phyloP scores from a whole-genome alignment of 2,797 vertebrate genomes.

The Nyctibius grandis region DNA sequence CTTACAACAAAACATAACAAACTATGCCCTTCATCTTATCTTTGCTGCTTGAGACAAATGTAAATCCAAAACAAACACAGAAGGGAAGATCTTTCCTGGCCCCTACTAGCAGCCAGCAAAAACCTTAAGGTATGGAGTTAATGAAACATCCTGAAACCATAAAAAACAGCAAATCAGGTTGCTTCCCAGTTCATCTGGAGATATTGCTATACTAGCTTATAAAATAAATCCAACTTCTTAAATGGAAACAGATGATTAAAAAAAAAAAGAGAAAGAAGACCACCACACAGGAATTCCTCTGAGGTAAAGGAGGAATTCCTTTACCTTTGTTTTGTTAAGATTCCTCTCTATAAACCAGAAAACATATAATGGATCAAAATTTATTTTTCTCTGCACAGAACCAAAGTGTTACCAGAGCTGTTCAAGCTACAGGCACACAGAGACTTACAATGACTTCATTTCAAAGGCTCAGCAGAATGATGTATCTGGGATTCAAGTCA shows the following conservation, averaged over 20 bases:
- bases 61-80: not conserved
- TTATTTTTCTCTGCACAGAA: not conserved
- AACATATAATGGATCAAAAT: not conserved
- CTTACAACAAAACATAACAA: not conserved
- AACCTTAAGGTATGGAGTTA: not conserved
- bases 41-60: not conserved
- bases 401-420: not conserved
- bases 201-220: not conserved
- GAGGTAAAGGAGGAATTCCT: not conserved
- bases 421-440: not conserved
- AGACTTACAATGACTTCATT: not conserved
- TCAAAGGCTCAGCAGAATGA: not conserved
- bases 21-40: not conserved
- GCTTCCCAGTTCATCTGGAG: not conserved
- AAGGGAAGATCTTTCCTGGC: not conserved
- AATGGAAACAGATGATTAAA: not conserved
- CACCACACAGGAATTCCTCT: not conserved
- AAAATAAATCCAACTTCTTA: not conserved
- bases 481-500: not conserved
- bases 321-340: not conserved
- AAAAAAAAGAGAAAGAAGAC: not conserved
- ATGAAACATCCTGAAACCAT: not conserved
- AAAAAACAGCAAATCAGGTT: accelerated
- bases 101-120: not conserved
- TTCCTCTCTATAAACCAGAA: not conserved